Evolutionary conservation across 2,797 vertebrate species (phyloP).

Genomic region (Hippopotamyrus pictus): DNA sequence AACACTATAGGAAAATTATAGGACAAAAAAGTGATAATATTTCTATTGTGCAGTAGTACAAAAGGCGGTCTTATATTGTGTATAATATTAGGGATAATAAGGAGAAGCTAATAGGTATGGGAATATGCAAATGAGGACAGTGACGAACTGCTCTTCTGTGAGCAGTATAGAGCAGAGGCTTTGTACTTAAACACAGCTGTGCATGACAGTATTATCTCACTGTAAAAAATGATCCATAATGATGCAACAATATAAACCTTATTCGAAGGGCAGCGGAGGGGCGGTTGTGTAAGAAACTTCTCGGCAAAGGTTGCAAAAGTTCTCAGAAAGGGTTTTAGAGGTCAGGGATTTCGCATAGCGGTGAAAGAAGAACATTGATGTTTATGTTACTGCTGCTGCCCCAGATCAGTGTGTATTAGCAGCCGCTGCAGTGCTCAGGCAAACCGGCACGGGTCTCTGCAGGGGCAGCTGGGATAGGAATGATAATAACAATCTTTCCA

Average conservation of each 20-base stretch:
- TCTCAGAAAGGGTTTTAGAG: background rate
- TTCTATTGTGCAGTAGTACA: background rate
- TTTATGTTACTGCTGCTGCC: background rate
- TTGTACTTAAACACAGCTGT: background rate
- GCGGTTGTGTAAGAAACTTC: background rate
- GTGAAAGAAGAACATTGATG: background rate
- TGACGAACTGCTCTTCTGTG: background rate
- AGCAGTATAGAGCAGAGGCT: too few species aligned
- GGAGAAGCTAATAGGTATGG: background rate
- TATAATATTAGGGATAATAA: background rate
- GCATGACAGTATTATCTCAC: background rate
- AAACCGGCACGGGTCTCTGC: background rate
- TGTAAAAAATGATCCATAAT: background rate
- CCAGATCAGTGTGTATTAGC: background rate
- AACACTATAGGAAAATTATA: background rate
- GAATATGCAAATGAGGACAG: background rate
- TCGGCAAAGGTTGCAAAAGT: background rate
- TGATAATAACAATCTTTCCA: background rate
- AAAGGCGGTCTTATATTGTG: background rate
- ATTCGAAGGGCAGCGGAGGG: background rate
- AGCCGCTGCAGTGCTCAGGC: background rate
- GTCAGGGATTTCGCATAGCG: background rate
- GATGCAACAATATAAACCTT: background rate
- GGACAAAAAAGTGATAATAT: background rate
- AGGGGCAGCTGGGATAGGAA: background rate